Base-by-base conservation (phyloP, 1,140 invertebrate genomes). In the Zeugodacus cucurbitae region DNA sequence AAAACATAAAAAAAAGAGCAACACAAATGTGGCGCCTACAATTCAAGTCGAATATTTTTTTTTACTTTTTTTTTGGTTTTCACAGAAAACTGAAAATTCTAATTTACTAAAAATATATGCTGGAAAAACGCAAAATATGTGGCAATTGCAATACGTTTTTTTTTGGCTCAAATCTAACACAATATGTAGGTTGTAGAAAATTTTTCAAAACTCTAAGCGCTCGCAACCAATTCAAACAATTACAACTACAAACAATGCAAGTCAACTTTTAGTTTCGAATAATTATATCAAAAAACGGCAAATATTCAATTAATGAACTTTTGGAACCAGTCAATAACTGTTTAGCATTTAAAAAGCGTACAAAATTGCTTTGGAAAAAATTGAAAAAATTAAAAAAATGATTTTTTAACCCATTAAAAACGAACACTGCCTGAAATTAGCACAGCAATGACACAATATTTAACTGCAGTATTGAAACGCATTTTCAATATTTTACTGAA, bases 221-320 rank as follows among this genome's bases (percentile, higher is more conserved):
- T 8, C n/a, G 44, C n/a, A 11, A 48, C 74, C 41, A 82, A 48
- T 82, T 48, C 17, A 54, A 48, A 41, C n/a, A 82, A 82, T 82
- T 48, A 82, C 74, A 78, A 82, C 74, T 82, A 82, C 41, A 37
- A 82, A 82, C 74, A 82, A 82, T 82, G 74, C 74, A 82, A 41
- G 67, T 20, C 26, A 82, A 82, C 34, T 74, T 54, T 20, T 54
- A 17, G 4, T 41, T 41, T 41, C 3, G 7, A 41, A 48, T 82
- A 82, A 37, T 48, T 29, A 14, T 82, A 82, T 82, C 11, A 82
- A 82, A 82, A 70, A 82, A 82, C 41, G 41, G 74, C 41, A 82
- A 48, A 48, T 54, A 82, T 48, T 82, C 44, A 54, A 62, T 62
- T 62, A 62, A 82, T 82, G 41, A 48, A 82, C n/a, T 48, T 48